These are phyloP conservation scores for Sesamia nonagrioides DNA, from an alignment of 1,140 invertebrate species.

Conservation along the genomic window DNA sequence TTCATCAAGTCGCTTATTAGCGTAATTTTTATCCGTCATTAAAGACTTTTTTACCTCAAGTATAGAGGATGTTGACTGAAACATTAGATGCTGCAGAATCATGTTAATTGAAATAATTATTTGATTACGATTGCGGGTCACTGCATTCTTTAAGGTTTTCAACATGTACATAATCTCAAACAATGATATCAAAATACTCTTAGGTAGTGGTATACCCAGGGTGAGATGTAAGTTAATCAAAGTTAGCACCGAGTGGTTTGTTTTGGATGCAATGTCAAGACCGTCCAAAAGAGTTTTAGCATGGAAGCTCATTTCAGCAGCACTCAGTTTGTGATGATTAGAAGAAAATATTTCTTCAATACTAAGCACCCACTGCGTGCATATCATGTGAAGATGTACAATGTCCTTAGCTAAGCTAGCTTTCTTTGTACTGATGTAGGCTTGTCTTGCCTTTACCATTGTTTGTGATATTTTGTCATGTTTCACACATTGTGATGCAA, in stretches of 20 bases:
- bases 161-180: constrained; percentile 95
- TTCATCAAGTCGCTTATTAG: constrained; percentile 86
- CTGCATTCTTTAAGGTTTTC: constrained; percentile 92
- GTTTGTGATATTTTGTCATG: constrained; percentile 89
- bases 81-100: constrained; percentile 91
- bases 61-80: constrained; percentile 89
- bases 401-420: constrained; percentile 89
- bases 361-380: constrained; percentile 89
- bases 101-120: constrained; percentile 89
- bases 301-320: constrained; percentile 89
- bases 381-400: constrained; percentile 67
- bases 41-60: constrained; percentile 86
- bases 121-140: constrained; percentile 89
- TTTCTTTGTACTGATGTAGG: constrained; percentile 88
- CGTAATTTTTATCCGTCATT: constrained; percentile 84
- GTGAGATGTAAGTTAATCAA: constrained; percentile 95
- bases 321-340: constrained; percentile 87
- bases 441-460: constrained; percentile 87
- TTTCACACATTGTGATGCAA: constrained; percentile 88
- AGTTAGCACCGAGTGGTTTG: constrained; percentile 89
- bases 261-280: constrained; percentile 89
- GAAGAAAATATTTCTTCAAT: constrained; percentile 88
- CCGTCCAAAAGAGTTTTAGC: constrained; percentile 90
- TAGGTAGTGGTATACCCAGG: constrained; percentile 93
- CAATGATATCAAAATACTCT: constrained; percentile 91